These are phyloP conservation scores for Schizopygopsis pylzovi DNA, from an alignment of 2,797 vertebrate species.

Conservation along the genomic window DNA sequence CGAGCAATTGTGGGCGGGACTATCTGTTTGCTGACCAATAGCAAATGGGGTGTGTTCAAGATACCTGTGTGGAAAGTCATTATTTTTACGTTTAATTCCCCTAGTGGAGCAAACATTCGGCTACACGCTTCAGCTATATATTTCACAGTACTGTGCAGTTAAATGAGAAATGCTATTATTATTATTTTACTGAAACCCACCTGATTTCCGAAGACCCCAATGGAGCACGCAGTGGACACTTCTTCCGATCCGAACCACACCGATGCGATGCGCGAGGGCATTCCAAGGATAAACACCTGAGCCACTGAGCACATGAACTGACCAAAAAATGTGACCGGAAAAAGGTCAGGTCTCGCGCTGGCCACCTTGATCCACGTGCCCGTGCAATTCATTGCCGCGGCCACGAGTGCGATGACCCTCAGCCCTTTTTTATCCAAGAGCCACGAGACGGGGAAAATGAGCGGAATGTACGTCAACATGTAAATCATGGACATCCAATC, in stretches of 20 bases:
- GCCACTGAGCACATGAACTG: conserved; percentile 85
- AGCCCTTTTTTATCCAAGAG: conserved; percentile 89
- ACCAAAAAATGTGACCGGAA: conserved; percentile 85
- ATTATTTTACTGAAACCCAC: conserved; percentile 69
- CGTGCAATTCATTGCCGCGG: conserved; percentile 85
- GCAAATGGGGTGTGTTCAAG: background rate
- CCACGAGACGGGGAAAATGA: conserved; percentile 93
- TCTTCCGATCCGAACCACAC: conserved; percentile 95
- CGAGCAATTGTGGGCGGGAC: background rate
- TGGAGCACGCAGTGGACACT: conserved; percentile 95
- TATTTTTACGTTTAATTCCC: background rate
- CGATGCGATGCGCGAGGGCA: conserved; percentile 90
- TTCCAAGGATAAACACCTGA: conserved; percentile 94
- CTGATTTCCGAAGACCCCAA: conserved; percentile 96
- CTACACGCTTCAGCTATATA: background rate
- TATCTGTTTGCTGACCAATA: conserved; percentile 9
- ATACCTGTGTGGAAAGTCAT: background rate
- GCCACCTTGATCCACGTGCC: conserved; percentile 94
- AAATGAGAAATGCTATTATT: background rate
- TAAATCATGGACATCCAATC: conserved; percentile 95
- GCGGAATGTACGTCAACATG: conserved; percentile 93
- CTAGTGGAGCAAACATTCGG: background rate
- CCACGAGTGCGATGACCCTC: conserved; percentile 85
- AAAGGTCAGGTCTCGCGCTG: conserved; percentile 82
- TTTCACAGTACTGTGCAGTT: background rate